Base-by-base conservation (phyloP, 2,113 vertebrate genomes). In the Apaloderma vittatum region DNA sequence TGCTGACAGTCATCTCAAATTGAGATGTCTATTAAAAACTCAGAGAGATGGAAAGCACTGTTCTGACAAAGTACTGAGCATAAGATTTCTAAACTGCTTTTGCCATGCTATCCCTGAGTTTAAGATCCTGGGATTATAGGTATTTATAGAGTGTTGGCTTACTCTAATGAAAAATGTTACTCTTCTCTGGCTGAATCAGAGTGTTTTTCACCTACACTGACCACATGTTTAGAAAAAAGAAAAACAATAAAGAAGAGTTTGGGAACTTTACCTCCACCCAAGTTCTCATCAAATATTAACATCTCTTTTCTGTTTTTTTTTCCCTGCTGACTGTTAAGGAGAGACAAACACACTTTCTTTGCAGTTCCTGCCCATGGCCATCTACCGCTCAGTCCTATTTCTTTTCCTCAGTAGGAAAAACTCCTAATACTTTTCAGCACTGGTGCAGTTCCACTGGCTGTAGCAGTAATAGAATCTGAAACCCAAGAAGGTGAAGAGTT, bases 21-120 rank as follows among this genome's bases (percentile, higher is more conserved):
- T 76, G 75, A 91, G 68, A 74, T 77, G 71, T 54, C 67, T 94
- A 74, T 88, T 93, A 88, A 94, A 96, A 96, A 86, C 68, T 73
- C 75, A 67, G 70, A 81, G 43, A 46, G 23, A 65, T 46, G 95
- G 90, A 9, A 88, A 88, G 55, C 34, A 59, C 59, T 95, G 90
- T 97, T 92, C 72, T 80, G 63, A 74, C 3, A 6, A 80, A 90
- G 34, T 29, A 45, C 22, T 27, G 54, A 90, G 34, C 27, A 46
- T 24, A 58, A 21, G 45, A 73, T 74, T 67, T 76, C 71, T 83
- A 30, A 92, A 77, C 72, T 65, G 68, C 48, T 74, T 95, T 88
- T 90, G 46, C 78, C 48, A 48, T 45, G 59, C 71, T 83, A 23
- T 70, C 36, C 54, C 43, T 90, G 82, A 88, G 43, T 58, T 80